phyloP scores from a whole-genome alignment of 92 coral and sea anemone species.

The Galaxea fascicularis region DNA sequence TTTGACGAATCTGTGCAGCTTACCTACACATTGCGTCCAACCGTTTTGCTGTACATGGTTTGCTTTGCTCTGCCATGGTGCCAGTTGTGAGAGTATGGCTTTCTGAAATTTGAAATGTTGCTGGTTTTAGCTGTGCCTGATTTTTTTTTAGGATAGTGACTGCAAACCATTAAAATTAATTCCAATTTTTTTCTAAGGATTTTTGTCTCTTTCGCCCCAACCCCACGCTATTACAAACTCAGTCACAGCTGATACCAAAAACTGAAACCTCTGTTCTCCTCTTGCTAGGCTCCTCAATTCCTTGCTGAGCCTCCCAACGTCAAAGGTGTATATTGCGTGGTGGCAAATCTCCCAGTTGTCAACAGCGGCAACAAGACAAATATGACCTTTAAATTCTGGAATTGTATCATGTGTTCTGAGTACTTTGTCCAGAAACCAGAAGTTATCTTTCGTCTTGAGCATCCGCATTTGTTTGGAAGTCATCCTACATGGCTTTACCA shows the following conservation, averaged over 20 bases:
- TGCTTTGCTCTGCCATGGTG: conserved; percentile 19
- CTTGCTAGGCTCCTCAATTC: conserved; percentile 81
- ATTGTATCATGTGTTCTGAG: conserved; percentile 97
- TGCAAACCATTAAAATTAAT: background rate
- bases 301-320: conserved; percentile 78
- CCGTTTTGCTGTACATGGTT: conserved; percentile 34
- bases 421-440: conserved; percentile 96
- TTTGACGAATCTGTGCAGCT: conserved; percentile 35
- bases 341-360: conserved; percentile 88
- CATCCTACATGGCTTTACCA: conserved; percentile 99
- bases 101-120: conserved; percentile 28
- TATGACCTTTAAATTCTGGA: conserved; percentile 99
- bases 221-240: background rate
- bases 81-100: background rate
- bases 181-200: no score
- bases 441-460: conserved; percentile 89
- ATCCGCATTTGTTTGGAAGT: conserved; percentile 90
- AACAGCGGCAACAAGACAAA: conserved; percentile 82
- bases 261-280: conserved; percentile 94
- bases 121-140: conserved; percentile 39
- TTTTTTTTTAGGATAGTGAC: background rate
- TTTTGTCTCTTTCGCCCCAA: no score
- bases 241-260: conserved; percentile 29
- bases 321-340: conserved; percentile 90
- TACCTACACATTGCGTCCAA: background rate